phyloP scores from a whole-genome alignment of 2,113 vertebrate genomes.

The Leptosomus discolor region DNA sequence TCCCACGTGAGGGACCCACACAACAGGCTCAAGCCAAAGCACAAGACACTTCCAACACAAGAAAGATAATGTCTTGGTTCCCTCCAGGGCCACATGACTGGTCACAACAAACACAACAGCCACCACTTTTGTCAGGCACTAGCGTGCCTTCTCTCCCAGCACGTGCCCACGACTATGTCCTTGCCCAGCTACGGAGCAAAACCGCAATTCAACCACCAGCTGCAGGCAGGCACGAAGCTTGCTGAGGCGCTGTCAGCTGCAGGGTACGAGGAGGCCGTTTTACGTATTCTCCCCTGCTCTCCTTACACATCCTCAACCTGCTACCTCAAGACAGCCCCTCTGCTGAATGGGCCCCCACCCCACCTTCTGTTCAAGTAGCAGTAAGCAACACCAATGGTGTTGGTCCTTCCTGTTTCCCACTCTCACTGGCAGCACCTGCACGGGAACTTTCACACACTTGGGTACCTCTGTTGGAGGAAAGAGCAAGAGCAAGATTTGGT shows the following conservation, averaged over 20 bases:
- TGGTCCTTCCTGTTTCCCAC: not conserved
- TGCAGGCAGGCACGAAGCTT: not conserved
- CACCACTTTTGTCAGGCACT: not conserved
- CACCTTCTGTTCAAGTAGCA: not conserved
- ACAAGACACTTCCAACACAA: not conserved
- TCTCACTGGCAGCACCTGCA: not conserved
- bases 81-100: not conserved
- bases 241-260: not conserved
- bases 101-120: not conserved
- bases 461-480: not conserved
- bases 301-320: not conserved
- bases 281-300: not conserved
- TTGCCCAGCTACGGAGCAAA: not conserved
- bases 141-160: accelerated
- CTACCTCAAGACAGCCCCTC: not conserved
- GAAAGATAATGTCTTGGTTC: not conserved
- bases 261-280: not conserved
- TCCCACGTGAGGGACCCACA: not conserved
- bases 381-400: not conserved
- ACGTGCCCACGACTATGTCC: not conserved
- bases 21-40: not conserved
- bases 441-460: not conserved
- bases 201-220: not conserved
- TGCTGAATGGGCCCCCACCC: not conserved
- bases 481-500: not conserved